These are phyloP conservation scores for Paratrypauchen microcephalus DNA, from an alignment of 2,797 vertebrate species.

Conservation along the genomic window DNA sequence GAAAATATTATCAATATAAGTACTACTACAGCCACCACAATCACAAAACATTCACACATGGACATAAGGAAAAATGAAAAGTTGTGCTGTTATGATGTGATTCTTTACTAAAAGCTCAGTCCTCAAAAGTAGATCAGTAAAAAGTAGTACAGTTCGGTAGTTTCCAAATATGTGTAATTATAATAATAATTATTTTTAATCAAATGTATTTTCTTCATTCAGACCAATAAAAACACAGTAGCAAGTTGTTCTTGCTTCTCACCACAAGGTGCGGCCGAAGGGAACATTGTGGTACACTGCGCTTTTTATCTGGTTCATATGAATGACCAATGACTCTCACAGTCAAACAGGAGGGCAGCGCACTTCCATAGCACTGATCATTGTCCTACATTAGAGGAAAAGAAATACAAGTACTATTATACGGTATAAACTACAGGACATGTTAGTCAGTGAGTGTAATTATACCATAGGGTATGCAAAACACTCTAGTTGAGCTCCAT, in stretches of 20 bases:
- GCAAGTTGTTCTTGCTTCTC: slow-evolving; percentile 36
- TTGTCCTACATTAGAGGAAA: slow-evolving; percentile 61
- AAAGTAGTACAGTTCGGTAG: too few relatives aligned
- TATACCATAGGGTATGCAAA: slow-evolving; percentile 86
- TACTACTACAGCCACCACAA: too few relatives aligned
- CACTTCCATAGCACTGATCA: slow-evolving; percentile 70
- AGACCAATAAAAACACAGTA: not conserved
- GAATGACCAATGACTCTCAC: slow-evolving; percentile 84
- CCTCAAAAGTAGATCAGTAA: too few relatives aligned
- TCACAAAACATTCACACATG: too few relatives aligned
- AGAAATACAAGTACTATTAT: not conserved
- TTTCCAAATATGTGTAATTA: too few relatives aligned
- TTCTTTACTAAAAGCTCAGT: too few relatives aligned
- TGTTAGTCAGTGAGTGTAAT: not conserved
- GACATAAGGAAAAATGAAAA: too few relatives aligned
- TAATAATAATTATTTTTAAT: too few relatives aligned
- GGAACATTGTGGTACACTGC: slow-evolving; percentile 78
- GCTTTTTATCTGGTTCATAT: slow-evolving; percentile 73
- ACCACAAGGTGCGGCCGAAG: slow-evolving; percentile 82
- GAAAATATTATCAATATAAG: not conserved
- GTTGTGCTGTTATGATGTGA: too few relatives aligned
- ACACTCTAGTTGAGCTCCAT: slow-evolving; percentile 86
- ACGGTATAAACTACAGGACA: not conserved
- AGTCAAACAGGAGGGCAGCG: slow-evolving; percentile 86
- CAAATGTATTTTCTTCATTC: too few relatives aligned